Conservation (phyloP, 2,797 vertebrate species). For the Odontamblyopus rebecca region DNA sequence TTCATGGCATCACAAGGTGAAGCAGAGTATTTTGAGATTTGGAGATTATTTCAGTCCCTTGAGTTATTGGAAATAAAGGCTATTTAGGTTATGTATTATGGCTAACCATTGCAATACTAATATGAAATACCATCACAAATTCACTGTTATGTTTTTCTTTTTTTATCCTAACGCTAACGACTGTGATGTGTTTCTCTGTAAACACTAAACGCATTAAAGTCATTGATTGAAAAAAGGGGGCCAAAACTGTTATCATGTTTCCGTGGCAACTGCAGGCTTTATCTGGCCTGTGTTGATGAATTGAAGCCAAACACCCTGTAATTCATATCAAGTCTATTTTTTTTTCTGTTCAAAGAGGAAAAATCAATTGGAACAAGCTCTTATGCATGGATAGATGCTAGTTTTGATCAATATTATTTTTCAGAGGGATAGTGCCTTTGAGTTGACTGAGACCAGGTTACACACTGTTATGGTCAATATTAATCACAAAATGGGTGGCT, state of each 20-base stretch:
- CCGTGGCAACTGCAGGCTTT: conserved; percentile 86
- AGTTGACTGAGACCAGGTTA: conserved; percentile 70
- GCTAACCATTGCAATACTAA: neutral
- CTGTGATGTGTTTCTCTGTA: conserved; percentile 71
- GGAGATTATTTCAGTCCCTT: too few relatives aligned
- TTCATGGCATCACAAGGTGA: too few relatives aligned
- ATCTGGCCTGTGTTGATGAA: conserved; percentile 86
- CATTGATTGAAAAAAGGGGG: conserved; percentile 87
- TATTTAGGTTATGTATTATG: neutral
- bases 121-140: conserved; percentile 6
- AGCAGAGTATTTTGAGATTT: too few relatives aligned
- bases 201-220: conserved; percentile 85
- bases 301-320: conserved; percentile 83
- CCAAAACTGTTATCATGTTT: conserved; percentile 85
- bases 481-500: conserved; percentile 42
- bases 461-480: conserved; percentile 44
- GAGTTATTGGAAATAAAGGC: neutral
- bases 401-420: conserved; percentile 80
- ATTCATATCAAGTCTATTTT: conserved; percentile 79
- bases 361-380: conserved; percentile 80
- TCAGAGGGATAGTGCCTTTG: conserved; percentile 71
- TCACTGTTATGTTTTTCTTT: conserved; percentile 24
- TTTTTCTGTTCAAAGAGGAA: conserved; percentile 72
- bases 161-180: conserved; percentile 48
- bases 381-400: conserved; percentile 74